A percentile compares a stretch with the other conserved stretches of the same genome.
Evolutionary conservation across 2,888 invertebrate genomes (phyloP).

Genomic region (Hyalella azteca): DNA sequence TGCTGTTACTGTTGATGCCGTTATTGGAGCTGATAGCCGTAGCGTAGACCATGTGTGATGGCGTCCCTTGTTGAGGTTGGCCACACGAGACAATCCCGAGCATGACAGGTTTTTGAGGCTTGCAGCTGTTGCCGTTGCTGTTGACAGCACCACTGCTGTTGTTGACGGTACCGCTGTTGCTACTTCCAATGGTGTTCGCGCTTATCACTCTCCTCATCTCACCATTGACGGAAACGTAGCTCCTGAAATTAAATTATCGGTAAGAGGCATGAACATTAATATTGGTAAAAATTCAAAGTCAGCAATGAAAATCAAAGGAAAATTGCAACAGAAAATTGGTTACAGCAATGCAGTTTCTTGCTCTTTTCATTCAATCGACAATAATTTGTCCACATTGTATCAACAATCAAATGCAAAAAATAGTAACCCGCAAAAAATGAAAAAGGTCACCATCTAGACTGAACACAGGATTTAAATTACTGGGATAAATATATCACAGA

Average conservation of each 20-base stretch:
- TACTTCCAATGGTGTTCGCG: slow-evolving; percentile 38
- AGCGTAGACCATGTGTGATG: neutral
- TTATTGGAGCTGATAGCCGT: neutral
- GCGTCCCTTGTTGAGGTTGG: neutral
- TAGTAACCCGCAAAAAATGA: too few species aligned
- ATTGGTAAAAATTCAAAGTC: neutral
- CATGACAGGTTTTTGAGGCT: neutral
- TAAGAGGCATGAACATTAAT: neutral
- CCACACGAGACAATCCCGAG: slow-evolving; percentile 1
- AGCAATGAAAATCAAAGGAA: too few species aligned
- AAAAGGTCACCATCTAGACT: too few species aligned
- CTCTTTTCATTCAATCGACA: too few species aligned
- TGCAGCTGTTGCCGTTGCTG: neutral
- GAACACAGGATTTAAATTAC: too few species aligned
- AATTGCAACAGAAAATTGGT: too few species aligned
- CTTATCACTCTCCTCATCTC: slow-evolving; percentile 56
- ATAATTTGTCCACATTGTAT: too few species aligned
- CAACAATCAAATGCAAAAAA: too few species aligned
- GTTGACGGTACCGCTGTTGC: slow-evolving; percentile 2
- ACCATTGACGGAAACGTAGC: slow-evolving; percentile 57
- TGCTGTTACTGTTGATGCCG: neutral
- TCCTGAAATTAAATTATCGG: slow-evolving; percentile 16
- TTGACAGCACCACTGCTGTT: neutral
- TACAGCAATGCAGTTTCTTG: too few species aligned
- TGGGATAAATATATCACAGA: too few species aligned